These are phyloP conservation scores for Tetramorium simillimum DNA, from an alignment of 1,140 invertebrate genomes.

Conservation along the genomic window DNA sequence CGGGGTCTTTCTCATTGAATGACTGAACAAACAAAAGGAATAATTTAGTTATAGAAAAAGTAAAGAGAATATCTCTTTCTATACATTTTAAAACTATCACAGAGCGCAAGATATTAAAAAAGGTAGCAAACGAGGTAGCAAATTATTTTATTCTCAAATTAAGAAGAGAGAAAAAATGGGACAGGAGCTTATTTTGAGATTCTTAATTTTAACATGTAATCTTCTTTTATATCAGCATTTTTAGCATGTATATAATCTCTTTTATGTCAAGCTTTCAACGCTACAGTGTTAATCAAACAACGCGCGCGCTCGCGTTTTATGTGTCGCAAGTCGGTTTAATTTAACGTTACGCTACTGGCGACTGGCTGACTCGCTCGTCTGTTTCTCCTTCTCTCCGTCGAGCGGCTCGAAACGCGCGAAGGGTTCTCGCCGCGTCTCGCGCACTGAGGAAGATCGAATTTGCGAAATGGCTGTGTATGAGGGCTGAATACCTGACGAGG, in stretches of 20 bases:
- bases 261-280: neutral
- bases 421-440: slow-evolving; percentile 67
- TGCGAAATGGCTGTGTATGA: slow-evolving; percentile 83
- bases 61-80: neutral
- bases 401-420: slow-evolving; percentile 58
- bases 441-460: slow-evolving; percentile 82
- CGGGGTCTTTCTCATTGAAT: neutral
- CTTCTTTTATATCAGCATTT: slow-evolving; percentile 6
- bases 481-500: slow-evolving; percentile 83
- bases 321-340: slow-evolving; percentile 22
- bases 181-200: neutral
- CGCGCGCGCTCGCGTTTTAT: slow-evolving; percentile 11
- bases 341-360: slow-evolving; percentile 37
- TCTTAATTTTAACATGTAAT: neutral
- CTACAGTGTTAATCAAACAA: slow-evolving; percentile 10
- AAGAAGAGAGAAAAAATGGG: neutral
- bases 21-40: neutral
- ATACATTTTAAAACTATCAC: neutral
- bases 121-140: no score
- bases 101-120: neutral
- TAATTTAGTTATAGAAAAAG: neutral
- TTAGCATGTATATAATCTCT: neutral
- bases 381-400: slow-evolving; percentile 19
- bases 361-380: slow-evolving; percentile 16
- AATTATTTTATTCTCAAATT: neutral